Conservation (phyloP, 2,888 invertebrate genomes). For the Callinectes sapidus region DNA sequence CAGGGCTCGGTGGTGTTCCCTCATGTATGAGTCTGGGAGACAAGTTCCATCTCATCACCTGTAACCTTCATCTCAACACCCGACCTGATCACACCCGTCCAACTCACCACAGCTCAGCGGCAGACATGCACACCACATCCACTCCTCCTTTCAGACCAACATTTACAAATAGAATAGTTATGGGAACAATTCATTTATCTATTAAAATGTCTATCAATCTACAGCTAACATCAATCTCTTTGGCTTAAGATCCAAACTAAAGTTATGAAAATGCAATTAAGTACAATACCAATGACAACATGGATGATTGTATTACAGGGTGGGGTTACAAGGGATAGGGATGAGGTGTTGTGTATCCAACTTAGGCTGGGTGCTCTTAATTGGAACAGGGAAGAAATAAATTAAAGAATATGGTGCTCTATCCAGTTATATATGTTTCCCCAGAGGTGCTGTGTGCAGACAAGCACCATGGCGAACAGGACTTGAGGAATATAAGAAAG, state of each 20-base stretch:
- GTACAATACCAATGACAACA: constrained; percentile 70
- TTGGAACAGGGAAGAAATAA: constrained; percentile 58
- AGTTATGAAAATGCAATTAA: constrained; percentile 71
- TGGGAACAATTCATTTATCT: constrained; percentile 71
- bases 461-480: constrained; percentile 44
- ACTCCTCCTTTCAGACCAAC: constrained; percentile 64
- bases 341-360: constrained; percentile 58
- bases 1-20: constrained; percentile 40
- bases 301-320: constrained; percentile 70
- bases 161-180: constrained; percentile 70
- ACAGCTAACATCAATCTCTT: constrained; percentile 72
- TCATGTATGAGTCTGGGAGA: constrained; percentile 8
- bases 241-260: constrained; percentile 71
- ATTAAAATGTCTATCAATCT: constrained; percentile 70
- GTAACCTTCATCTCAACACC: constrained; percentile 46
- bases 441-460: constrained; percentile 46
- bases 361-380: constrained; percentile 67
- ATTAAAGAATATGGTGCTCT: constrained; percentile 61
- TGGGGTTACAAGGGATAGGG: constrained; percentile 56
- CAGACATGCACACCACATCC: constrained; percentile 62
- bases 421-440: constrained; percentile 48
- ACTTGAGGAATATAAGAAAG: constrained; percentile 43
- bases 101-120: constrained; percentile 64
- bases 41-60: constrained; percentile 41
- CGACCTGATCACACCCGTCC: constrained; percentile 48